Evolutionary conservation across 2,113 vertebrate species (phyloP), one percentile per base, ranked within the genome.

Genomic region (Thunnus maccoyii): DNA sequence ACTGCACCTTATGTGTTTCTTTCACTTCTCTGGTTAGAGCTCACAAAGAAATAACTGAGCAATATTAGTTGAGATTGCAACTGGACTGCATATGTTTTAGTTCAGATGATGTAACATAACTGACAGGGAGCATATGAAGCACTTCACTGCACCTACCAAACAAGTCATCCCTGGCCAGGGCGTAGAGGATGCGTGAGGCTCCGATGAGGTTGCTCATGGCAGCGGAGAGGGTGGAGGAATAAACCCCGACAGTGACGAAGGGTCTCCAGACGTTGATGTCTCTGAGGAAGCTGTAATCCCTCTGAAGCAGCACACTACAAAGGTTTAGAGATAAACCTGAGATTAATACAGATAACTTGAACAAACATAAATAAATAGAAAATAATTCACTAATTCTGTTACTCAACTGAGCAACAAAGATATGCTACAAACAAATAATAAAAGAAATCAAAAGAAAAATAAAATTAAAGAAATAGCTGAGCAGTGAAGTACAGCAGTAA

Each of bases 151-250:
- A 25, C 96, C 90, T 90, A 97, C 97, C 97, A 3, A 98, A 98
- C 80, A 98, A 86, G 90, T 97, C 96, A 30, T 98, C 97, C 48
- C 95, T 93, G 25, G 97, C 97, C 84, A 97, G 90, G 5, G 97
- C 97, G 0, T 96, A 97, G 4, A 98, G 96, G 87, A 98, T 96
- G 5, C 97, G 96, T 0, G 97, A 98, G 1, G 97, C 97, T 25
- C 97, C 97, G 0, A 97, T 98, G 32, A 97, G 94, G 88, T 96
- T 97, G 89, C 96, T 97, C 97, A 98, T 97, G 78, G 97, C 96
- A 0, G 97, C 97, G 0, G 97, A 97, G 5, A 97, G 91, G 0
- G 97, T 97, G 55, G 97, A 97, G 78, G 91, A 96, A 0, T 97
- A 98, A 47, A 98, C 95, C 1, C 97, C 97, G 17, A 98, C 86